Percentiles rank a stretch among this genome's conserved stretches.
Evolutionary conservation across 2,797 vertebrate genomes (phyloP).

Genomic region (Coranthus polyacanthus): DNA sequence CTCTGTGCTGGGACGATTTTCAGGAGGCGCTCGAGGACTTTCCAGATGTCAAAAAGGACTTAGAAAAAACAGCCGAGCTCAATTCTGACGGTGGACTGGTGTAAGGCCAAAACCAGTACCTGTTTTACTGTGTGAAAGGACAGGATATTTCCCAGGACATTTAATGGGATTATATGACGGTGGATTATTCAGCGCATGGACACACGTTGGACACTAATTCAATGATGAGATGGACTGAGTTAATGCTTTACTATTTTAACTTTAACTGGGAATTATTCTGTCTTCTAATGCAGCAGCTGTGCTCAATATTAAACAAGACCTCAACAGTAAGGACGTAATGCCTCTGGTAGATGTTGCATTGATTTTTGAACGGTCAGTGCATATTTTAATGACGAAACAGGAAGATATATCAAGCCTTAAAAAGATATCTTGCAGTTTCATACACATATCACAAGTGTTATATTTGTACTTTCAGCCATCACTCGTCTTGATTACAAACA

Average conservation of each 20-base stretch:
- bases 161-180: background rate
- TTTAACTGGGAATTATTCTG: slow-evolving; percentile 28
- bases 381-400: background rate
- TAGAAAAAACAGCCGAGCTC: slow-evolving; percentile 66
- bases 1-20: slow-evolving; percentile 77
- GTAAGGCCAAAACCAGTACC: slow-evolving; percentile 30
- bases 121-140: slow-evolving; percentile 19
- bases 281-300: slow-evolving; percentile 30
- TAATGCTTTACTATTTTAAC: slow-evolving; percentile 9
- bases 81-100: slow-evolving; percentile 54
- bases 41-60: slow-evolving; percentile 77
- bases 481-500: background rate
- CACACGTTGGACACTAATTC: slow-evolving; percentile 11
- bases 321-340: slow-evolving; percentile 27
- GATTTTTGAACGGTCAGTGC: background rate
- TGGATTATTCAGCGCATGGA: slow-evolving; percentile 7
- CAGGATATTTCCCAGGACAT: slow-evolving; percentile 23
- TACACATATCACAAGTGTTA: background rate
- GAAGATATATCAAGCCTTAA: background rate
- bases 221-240: slow-evolving; percentile 18
- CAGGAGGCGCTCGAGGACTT: slow-evolving; percentile 72
- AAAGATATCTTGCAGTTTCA: slow-evolving; percentile 7
- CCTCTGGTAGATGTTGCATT: slow-evolving; percentile 13
- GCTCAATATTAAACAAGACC: slow-evolving; percentile 56
- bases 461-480: background rate